Conservation (phyloP, 2,797 vertebrate species). For the Brachyalestes nurse region DNA sequence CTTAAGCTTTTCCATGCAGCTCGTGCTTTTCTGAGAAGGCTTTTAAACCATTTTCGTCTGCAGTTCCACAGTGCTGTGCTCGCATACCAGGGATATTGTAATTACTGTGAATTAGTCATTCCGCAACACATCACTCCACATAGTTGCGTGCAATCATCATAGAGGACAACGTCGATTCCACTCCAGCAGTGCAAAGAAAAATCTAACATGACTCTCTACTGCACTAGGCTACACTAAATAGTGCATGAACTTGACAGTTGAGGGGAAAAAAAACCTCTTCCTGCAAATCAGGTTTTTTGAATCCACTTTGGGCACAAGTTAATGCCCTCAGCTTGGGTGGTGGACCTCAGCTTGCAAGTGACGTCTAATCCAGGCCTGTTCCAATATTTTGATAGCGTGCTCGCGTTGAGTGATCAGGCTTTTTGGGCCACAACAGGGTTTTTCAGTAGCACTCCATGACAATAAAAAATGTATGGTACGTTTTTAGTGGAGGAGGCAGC, state of each 20-base stretch:
- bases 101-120: slow-evolving; percentile 37
- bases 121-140: slow-evolving; percentile 12
- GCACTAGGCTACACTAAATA: not conserved
- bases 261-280: not conserved
- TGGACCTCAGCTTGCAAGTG: not conserved
- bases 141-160: not conserved
- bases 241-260: not conserved
- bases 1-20: not conserved
- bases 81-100: slow-evolving; percentile 22
- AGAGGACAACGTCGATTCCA: not conserved
- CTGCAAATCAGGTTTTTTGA: not conserved
- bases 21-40: slow-evolving; percentile 2
- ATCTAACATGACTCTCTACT: not conserved
- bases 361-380: not conserved
- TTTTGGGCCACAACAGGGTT: slow-evolving; percentile 1
- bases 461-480: slow-evolving; percentile 43
- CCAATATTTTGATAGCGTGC: not conserved
- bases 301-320: not conserved
- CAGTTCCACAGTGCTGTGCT: not conserved
- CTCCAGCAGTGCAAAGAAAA: not conserved
- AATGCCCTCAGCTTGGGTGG: not conserved
- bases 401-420: not conserved
- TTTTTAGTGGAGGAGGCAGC: slow-evolving; percentile 34
- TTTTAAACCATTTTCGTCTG: slow-evolving; percentile 20
- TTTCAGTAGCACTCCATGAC: slow-evolving; percentile 29